Evolutionary conservation across 2,113 vertebrate species (phyloP).

Genomic region (Dermatemys mawii): DNA sequence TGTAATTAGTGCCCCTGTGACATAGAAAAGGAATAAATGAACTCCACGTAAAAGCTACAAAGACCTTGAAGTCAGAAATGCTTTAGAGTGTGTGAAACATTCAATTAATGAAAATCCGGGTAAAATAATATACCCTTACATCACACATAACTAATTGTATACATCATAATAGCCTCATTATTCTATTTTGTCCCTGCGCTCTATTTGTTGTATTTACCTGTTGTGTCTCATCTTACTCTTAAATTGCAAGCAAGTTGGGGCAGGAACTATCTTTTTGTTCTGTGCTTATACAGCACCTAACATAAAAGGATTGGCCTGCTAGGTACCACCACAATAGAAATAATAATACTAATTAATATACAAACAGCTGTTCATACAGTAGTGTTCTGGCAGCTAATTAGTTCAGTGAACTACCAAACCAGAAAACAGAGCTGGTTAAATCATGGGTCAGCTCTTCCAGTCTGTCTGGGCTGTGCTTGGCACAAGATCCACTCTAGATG

Average conservation of each 20-base stretch:
- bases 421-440: background rate
- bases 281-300: background rate
- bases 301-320: background rate
- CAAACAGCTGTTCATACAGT: background rate
- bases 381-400: background rate
- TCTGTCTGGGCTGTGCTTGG: background rate
- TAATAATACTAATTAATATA: background rate
- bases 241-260: background rate
- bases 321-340: background rate
- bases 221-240: background rate
- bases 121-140: background rate
- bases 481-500: background rate
- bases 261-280: background rate
- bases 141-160: background rate
- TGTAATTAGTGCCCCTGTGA: background rate
- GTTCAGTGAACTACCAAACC: background rate
- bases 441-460: background rate
- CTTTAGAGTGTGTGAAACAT: background rate
- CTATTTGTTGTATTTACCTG: background rate
- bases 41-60: background rate
- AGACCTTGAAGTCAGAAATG: background rate
- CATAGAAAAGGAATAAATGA: background rate
- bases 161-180: background rate
- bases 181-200: background rate
- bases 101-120: background rate